Evolutionary conservation across 2,113 vertebrate species (phyloP).

Genomic region (Crotophaga sulcirostris): DNA sequence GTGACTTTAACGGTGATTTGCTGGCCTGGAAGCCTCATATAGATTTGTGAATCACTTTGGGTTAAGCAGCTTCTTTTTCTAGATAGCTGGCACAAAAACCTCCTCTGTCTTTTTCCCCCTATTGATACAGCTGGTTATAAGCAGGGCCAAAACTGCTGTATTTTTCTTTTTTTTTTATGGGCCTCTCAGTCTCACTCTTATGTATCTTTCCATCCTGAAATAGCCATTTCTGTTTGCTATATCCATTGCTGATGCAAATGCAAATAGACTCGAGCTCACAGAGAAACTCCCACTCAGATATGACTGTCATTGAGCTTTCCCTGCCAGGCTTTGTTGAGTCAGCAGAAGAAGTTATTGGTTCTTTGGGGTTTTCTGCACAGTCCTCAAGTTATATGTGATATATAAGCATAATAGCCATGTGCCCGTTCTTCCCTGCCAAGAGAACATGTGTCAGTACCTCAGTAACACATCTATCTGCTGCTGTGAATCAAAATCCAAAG

Average conservation of each 20-base stretch:
- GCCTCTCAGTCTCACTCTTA: background rate
- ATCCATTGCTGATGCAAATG: background rate
- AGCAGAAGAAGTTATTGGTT: background rate
- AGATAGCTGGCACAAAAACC: constrained; percentile 46
- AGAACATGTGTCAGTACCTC: background rate
- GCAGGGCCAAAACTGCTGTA: constrained; percentile 68
- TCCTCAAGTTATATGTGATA: background rate
- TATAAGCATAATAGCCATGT: background rate
- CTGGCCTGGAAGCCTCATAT: constrained; percentile 95
- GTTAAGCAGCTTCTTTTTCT: constrained; percentile 19
- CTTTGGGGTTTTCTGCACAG: constrained; percentile 1
- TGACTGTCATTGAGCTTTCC: background rate
- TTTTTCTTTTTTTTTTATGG: background rate
- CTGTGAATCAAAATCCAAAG: background rate
- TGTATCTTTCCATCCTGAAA: constrained; percentile 35
- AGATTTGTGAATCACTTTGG: background rate
- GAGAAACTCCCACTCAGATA: background rate
- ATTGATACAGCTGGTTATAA: constrained; percentile 64
- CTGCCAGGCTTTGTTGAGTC: background rate
- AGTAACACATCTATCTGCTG: background rate
- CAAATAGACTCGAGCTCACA: background rate
- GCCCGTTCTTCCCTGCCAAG: background rate
- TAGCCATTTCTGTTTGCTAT: constrained; percentile 12
- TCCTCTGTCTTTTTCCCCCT: background rate
- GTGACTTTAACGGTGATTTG: constrained; percentile 95